Conservation (phyloP, 2,888 invertebrate genomes). For the Diarsia brunnea region DNA sequence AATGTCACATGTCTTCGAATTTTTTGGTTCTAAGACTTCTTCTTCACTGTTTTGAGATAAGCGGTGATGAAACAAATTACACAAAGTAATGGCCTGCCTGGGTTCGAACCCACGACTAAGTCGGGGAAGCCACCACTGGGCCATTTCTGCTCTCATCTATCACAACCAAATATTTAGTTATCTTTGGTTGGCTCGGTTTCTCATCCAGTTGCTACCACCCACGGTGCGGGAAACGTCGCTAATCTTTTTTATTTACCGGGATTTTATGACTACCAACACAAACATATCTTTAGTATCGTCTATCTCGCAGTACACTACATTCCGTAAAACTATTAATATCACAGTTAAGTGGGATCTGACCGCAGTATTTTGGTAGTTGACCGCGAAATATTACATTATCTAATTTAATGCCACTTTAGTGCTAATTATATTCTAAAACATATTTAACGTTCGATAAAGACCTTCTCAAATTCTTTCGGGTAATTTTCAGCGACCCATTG, state of each 20-base stretch:
- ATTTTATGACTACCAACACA: too few relatives aligned
- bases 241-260: too few relatives aligned
- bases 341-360: conserved; percentile 1
- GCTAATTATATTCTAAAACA: neutral
- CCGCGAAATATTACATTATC: conserved; percentile 6
- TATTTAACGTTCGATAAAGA: neutral
- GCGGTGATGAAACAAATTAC: too few relatives aligned
- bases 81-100: too few relatives aligned
- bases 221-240: neutral
- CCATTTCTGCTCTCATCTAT: neutral
- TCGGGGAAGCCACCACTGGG: too few relatives aligned
- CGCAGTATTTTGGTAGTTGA: conserved; percentile 23
- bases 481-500: too few relatives aligned
- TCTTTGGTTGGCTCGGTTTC: neutral
- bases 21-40: too few relatives aligned
- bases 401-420: too few relatives aligned
- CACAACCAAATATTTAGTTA: neutral
- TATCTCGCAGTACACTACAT: neutral
- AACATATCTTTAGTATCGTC: neutral
- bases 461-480: neutral
- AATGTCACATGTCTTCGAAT: too few relatives aligned
- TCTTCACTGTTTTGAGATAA: too few relatives aligned
- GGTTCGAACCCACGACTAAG: too few relatives aligned
- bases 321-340: neutral
- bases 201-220: neutral